Evolutionary conservation across 2,888 invertebrate species (phyloP), one percentile per base, ranked within the genome.

Genomic region (Cephus spinipes): DNA sequence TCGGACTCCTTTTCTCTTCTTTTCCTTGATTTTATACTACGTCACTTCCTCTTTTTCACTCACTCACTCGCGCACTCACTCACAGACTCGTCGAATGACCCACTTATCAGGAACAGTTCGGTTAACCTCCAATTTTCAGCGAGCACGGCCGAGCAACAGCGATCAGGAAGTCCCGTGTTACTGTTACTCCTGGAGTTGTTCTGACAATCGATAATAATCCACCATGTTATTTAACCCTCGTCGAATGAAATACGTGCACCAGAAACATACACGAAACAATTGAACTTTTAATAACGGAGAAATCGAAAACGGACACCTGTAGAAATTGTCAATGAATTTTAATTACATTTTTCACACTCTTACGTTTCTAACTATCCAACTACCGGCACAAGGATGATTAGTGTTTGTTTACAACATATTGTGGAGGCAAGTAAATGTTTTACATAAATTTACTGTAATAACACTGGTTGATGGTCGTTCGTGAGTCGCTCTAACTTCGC

Each of bases 61-160:
- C 33, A 31, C 31, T 81, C n/a, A 69, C 76, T 74, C 79, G 74
- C 78, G 85, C 83, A 83, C 83, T 81, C 83, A 83, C 83, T 81
- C 82, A 23, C 55, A 2, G 55, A 55, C 80, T 80, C 79, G 80
- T 78, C 81, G 83, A 80, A 81, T 85, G 84, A 85, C 85, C 85
- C 83, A 85, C 84, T 84, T 85, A 79, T 83, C 79, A 75, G 76
- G 77, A 77, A 78, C 75, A 76, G 69, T 77, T 71, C 79, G 75
- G 73, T 77, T 80, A 11, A 76, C 73, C 76, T 76, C 76, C 73
- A 75, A 78, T 80, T 82, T 83, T 81, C 77, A 80, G 80, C 69
- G 40, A 74, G 35, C 77, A 55, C 79, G 73, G 35, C 30, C 33
- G 68, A 77, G 15, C 77, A 68, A 75, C 76, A 75, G n/a, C 31